Base-by-base conservation (phyloP, 2,888 invertebrate genomes). In the Ophion obscuratus region DNA sequence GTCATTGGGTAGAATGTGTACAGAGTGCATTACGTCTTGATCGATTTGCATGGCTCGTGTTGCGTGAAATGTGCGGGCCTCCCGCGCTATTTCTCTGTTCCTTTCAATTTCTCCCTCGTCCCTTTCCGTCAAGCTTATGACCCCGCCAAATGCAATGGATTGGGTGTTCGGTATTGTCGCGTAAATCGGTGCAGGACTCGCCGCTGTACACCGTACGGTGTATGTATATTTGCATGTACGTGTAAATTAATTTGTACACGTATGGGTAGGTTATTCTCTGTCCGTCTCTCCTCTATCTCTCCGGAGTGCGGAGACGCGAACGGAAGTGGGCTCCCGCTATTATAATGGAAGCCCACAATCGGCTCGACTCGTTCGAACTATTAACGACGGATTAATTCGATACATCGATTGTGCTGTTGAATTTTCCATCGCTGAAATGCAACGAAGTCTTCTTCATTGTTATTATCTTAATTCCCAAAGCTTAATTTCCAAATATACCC, bases 371-470 rank as follows among this genome's bases (percentile, higher is more conserved):
- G 47, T 75, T 76, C 76, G 71, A 76, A 76, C 83, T 73, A 83
- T 83, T 83, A 86, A 83, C 73, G 85, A 83, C 68, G 83, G 36
- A 86, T 86, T 83, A 86, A 86, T 86, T 80, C 79, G 77, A 76
- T 77, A 83, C 77, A 71, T 79, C 71, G 71, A 66, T 68, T 20
- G 61, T 11, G 27, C 62, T 40, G 27, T 44, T 74, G 2, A 70
- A 47, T 40, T 31, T 62, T 36, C 31, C 71, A 68, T 27, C 73
- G 53, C 44, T 47, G 47, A 11, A 47, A 47, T 4, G 31, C 31
- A 31, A 2, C 31, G 31, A 31, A 31, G 31, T 2, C 4, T 31
- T 31, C 31, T 31, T 31, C 4, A 31, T 4, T 27, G 27, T 27
- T 31, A 31, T 4, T 31, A 31, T 31, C 0, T 31, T 2, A 3